A percentile compares a stretch with the other conserved stretches of the same genome.
phyloP scores from a whole-genome alignment of 2,888 invertebrate genomes.

The Noctua fimbriata region DNA sequence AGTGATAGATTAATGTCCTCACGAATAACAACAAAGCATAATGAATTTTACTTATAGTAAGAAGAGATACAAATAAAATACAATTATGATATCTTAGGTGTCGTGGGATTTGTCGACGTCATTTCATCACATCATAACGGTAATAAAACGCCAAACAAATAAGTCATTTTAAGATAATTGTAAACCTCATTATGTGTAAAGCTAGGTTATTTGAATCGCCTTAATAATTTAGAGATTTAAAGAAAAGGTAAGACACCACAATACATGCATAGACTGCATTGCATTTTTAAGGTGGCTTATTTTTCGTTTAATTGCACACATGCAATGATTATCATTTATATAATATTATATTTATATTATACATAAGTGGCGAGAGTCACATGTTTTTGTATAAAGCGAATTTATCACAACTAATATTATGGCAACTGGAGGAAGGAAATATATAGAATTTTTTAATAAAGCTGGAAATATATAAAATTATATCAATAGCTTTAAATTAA shows the following conservation, averaged over 20 bases:
- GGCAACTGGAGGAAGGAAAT: conserved; percentile 56
- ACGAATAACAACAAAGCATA: conserved; percentile 85
- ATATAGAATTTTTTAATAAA: conserved; percentile 30
- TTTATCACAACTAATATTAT: conserved; percentile 72
- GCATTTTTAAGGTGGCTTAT: conserved; percentile 86
- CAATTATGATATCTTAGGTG: conserved; percentile 56
- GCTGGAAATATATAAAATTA: conserved; percentile 60
- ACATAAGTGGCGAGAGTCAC: conserved; percentile 62
- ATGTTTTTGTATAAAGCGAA: conserved; percentile 66
- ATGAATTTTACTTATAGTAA: conserved; percentile 78
- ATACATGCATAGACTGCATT: conserved; percentile 85
- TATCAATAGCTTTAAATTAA: conserved; percentile 55
- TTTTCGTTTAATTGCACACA: conserved; percentile 75
- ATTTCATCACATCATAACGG: conserved; percentile 77
- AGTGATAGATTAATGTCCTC: conserved; percentile 76
- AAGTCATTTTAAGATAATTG: conserved; percentile 80
- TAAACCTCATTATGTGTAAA: conserved; percentile 86
- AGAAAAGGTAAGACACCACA: conserved; percentile 80
- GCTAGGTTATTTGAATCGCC: conserved; percentile 85
- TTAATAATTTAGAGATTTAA: conserved; percentile 82
- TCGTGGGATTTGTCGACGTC: conserved; percentile 38
- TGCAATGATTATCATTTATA: conserved; percentile 77
- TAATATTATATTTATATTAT: conserved; percentile 68
- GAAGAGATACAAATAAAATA: conserved; percentile 66
- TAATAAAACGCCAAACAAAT: conserved; percentile 86